These are phyloP conservation scores for Smutsia gigantea DNA, from an alignment of 2,797 vertebrate species.

Conservation along the genomic window DNA sequence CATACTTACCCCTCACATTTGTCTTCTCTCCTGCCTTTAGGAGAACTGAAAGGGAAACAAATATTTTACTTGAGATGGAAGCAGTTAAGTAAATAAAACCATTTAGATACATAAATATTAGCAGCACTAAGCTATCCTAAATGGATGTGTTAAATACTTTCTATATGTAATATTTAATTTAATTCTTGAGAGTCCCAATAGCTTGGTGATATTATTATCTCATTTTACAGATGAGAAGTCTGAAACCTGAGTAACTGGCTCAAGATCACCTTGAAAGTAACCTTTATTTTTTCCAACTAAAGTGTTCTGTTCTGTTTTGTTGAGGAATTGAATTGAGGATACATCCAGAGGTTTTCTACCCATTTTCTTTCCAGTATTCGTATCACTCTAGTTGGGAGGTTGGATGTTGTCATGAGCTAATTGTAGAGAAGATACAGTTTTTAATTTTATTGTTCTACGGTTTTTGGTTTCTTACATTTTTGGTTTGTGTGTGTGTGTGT, in stretches of 20 bases:
- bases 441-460: no score
- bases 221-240: not conserved
- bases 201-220: not conserved
- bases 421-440: not conserved
- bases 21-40: not conserved
- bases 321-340: not conserved
- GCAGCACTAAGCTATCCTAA: not conserved
- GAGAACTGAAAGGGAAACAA: not conserved
- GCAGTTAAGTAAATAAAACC: not conserved
- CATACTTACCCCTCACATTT: not conserved
- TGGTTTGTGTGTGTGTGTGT: not conserved
- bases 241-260: not conserved
- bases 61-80: constrained; percentile 27
- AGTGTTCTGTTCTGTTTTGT: not conserved
- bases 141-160: not conserved
- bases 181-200: not conserved
- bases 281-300: not conserved
- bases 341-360: not conserved
- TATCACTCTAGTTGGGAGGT: not conserved
- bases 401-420: not conserved
- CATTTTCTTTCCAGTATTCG: not conserved
- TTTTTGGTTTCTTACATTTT: no score
- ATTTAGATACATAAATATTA: not conserved
- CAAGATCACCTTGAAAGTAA: not conserved
- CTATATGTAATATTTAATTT: not conserved